phyloP scores from a whole-genome alignment of 2,113 vertebrate species.

The Verasper variegatus region DNA sequence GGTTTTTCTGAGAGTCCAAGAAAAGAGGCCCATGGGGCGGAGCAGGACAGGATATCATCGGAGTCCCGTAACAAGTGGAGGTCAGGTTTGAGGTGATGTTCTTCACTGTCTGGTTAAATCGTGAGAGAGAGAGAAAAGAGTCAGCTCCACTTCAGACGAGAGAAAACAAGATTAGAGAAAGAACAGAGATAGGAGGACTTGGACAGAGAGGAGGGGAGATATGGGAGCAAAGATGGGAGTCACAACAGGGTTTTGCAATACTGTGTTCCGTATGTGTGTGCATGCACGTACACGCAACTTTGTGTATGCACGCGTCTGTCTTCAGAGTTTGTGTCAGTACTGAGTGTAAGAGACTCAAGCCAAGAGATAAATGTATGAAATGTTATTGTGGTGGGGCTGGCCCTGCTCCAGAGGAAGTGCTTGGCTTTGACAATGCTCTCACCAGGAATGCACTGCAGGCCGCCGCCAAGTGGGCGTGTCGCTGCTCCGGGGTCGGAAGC shows the following conservation, averaged over 20 bases:
- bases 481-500: conserved; percentile 77
- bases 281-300: not conserved
- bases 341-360: conserved; percentile 45
- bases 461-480: conserved; percentile 81
- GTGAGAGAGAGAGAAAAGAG: not conserved
- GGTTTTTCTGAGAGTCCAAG: not conserved
- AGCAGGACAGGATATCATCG: not conserved
- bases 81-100: conserved; percentile 19
- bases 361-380: conserved; percentile 79
- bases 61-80: conserved; percentile 14
- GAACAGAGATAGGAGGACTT: conserved; percentile 29
- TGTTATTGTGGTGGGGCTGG: conserved; percentile 79
- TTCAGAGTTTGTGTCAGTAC: conserved; percentile 63
- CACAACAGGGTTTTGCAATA: conserved; percentile 63
- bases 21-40: not conserved
- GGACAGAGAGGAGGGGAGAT: conserved; percentile 15
- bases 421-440: conserved; percentile 85
- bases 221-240: conserved; percentile 26
- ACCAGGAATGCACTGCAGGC: conserved; percentile 83
- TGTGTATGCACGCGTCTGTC: conserved; percentile 3
- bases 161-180: conserved; percentile 35
- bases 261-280: not conserved
- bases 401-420: conserved; percentile 80
- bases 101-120: conserved; percentile 6
- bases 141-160: conserved; percentile 9